Evolutionary conservation across 2,113 vertebrate genomes (phyloP).

Genomic region (Pelmatolapia mariae): DNA sequence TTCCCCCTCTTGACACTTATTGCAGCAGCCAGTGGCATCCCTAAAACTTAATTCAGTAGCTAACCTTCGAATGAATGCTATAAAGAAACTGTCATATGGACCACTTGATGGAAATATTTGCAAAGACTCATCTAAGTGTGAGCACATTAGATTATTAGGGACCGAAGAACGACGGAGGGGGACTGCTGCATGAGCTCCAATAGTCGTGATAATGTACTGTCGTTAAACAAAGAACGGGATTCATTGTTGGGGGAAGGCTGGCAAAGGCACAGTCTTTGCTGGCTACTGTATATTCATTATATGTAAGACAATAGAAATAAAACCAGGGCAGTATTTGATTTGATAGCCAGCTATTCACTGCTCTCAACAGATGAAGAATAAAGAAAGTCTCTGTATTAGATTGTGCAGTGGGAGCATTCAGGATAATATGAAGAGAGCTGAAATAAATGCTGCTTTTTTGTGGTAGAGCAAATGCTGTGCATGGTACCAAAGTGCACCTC

Average conservation of each 20-base stretch:
- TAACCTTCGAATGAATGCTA: not conserved
- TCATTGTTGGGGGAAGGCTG: slow-evolving; percentile 10
- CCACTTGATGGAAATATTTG: slow-evolving; percentile 21
- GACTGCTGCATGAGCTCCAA: not conserved
- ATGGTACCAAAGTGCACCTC: not conserved
- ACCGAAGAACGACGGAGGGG: not conserved
- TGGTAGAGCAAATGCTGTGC: not conserved
- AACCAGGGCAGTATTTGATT: slow-evolving; percentile 16
- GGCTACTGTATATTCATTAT: slow-evolving; percentile 4
- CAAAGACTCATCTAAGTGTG: slow-evolving; percentile 12
- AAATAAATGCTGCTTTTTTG: not conserved
- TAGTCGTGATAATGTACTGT: not conserved
- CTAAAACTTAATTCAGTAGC: slow-evolving; percentile 1
- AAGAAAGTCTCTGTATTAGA: not conserved
- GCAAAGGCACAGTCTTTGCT: not conserved
- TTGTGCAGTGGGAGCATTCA: not conserved
- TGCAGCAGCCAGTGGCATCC: not conserved
- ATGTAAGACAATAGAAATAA: slow-evolving; percentile 9
- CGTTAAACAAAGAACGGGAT: slow-evolving; percentile 10
- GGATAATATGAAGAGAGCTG: not conserved
- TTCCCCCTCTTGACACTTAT: not conserved
- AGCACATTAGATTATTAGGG: not conserved
- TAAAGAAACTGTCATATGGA: not conserved
- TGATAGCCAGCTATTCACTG: slow-evolving; percentile 4
- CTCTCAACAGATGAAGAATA: not conserved